These are phyloP conservation scores for Druceiella hillmani DNA, from an alignment of 2,888 invertebrate genomes.

Conservation along the genomic window DNA sequence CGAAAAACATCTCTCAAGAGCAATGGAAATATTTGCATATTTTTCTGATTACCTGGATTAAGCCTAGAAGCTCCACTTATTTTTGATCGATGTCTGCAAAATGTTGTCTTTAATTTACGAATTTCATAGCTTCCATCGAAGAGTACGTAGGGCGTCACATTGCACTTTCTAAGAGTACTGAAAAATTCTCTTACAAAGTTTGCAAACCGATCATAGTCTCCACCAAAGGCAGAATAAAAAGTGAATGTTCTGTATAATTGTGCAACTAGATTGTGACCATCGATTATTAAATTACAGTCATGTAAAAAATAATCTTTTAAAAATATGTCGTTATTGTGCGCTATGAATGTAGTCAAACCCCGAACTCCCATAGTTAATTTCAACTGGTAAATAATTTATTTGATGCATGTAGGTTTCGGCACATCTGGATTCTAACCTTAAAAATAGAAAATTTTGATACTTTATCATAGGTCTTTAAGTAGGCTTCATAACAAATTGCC, in stretches of 20 bases:
- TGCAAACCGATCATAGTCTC: slow-evolving; percentile 79
- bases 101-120: slow-evolving; percentile 64
- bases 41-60: slow-evolving; percentile 51
- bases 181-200: slow-evolving; percentile 62
- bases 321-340: slow-evolving; percentile 57
- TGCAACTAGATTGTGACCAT: slow-evolving; percentile 72
- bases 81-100: slow-evolving; percentile 53
- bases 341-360: slow-evolving; percentile 78
- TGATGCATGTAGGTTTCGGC: too few relatives aligned
- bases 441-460: not conserved
- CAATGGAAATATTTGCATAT: slow-evolving; percentile 64
- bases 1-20: slow-evolving; percentile 70
- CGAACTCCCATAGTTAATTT: slow-evolving; percentile 68
- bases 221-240: slow-evolving; percentile 70
- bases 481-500: too few relatives aligned
- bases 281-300: slow-evolving; percentile 67
- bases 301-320: slow-evolving; percentile 60
- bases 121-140: slow-evolving; percentile 76
- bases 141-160: slow-evolving; percentile 65
- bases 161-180: slow-evolving; percentile 60
- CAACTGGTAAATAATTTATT: too few relatives aligned
- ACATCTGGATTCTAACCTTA: not conserved
- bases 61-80: slow-evolving; percentile 52
- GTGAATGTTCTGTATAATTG: slow-evolving; percentile 61
- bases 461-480: too few relatives aligned